Evolutionary conservation across 2,888 invertebrate genomes (phyloP).

Genomic region (Chaetogeoica ovagalla): DNA sequence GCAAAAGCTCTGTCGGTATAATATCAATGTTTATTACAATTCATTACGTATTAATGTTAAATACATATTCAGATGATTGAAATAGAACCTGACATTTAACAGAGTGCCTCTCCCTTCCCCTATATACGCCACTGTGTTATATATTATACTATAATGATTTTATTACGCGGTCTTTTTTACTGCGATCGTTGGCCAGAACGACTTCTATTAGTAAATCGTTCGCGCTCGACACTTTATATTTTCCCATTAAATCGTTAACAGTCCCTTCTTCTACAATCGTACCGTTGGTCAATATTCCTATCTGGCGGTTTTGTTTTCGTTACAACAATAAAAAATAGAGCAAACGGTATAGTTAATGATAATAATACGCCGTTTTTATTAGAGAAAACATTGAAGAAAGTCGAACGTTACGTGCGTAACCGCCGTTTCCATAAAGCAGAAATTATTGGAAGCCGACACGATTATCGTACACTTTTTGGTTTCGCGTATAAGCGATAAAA

Average conservation of each 20-base stretch:
- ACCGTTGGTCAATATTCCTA: constrained; percentile 31
- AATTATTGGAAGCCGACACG: constrained; percentile 31
- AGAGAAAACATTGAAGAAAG: not conserved
- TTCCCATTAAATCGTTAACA: not conserved
- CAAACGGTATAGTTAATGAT: not conserved
- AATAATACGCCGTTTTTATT: not conserved
- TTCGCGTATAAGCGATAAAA: constrained; percentile 13
- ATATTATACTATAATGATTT: not conserved
- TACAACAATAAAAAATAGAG: not conserved
- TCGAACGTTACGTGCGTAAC: constrained; percentile 40
- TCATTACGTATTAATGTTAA: no score
- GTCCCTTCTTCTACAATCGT: constrained; percentile 28
- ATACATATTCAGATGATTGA: no score
- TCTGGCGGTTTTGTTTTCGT: not conserved
- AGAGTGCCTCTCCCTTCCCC: no score
- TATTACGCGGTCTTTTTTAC: not conserved
- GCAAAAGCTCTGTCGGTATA: no score
- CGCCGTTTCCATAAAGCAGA: constrained; percentile 29
- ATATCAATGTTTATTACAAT: no score
- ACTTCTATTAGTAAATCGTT: constrained; percentile 1
- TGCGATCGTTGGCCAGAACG: not conserved
- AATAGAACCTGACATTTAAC: no score
- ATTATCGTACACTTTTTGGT: constrained; percentile 38
- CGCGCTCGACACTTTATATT: constrained; percentile 4
- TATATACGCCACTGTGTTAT: no score